These are phyloP conservation scores for Sminthurinus aureus DNA, from an alignment of 2,888 invertebrate species.

Conservation along the genomic window DNA sequence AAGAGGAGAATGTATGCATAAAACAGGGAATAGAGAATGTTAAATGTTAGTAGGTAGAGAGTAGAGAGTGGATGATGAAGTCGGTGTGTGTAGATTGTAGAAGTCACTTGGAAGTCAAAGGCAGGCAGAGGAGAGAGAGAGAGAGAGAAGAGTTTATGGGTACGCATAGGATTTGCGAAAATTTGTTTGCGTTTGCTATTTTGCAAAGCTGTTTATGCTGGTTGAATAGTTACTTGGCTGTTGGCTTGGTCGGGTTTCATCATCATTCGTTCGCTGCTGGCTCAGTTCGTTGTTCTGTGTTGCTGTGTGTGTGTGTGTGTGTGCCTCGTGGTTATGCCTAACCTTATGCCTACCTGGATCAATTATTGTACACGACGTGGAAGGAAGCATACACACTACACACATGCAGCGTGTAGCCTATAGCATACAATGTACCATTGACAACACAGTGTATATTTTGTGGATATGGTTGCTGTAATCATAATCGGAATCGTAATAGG, in stretches of 20 bases:
- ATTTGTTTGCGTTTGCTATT: constrained; percentile 11
- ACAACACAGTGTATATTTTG: neutral
- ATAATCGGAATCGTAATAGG: neutral
- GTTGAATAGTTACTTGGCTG: neutral
- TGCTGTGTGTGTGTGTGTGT: neutral
- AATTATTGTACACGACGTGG: constrained; percentile 4
- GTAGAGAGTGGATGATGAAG: too few relatives aligned
- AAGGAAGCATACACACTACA: neutral
- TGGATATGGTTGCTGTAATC: neutral
- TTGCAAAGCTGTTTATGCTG: constrained; percentile 9
- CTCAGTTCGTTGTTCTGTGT: constrained; percentile 1
- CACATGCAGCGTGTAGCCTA: too few relatives aligned
- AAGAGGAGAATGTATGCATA: neutral
- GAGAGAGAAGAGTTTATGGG: neutral
- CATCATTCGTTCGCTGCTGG: too few relatives aligned
- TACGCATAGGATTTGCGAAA: constrained; percentile 15
- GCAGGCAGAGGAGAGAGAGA: too few relatives aligned
- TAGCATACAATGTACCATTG: too few relatives aligned
- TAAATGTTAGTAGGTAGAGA: too few relatives aligned
- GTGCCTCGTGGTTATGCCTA: neutral
- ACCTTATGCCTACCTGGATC: neutral
- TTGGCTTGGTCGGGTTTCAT: neutral
- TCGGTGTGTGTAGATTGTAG: too few relatives aligned
- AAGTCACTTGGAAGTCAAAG: too few relatives aligned
- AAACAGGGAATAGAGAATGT: neutral